Percentiles rank a stretch among this genome's conserved stretches.
Conservation (phyloP, 2,797 vertebrate genomes). For the Uromys caudimaculatus region DNA sequence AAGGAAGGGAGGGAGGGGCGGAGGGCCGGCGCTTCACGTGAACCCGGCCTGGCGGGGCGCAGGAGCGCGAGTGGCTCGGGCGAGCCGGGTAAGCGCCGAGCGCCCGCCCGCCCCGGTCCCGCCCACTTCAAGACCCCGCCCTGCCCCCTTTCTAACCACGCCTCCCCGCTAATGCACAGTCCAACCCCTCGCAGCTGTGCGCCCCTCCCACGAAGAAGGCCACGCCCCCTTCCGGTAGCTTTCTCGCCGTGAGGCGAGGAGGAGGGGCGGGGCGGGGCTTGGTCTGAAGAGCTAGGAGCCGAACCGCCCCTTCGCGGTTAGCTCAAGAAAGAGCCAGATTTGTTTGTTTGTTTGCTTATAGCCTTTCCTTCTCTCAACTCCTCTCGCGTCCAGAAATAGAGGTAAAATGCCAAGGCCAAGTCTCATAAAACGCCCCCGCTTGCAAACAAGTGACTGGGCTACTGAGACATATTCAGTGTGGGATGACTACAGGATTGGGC, state of each 20-base stretch:
- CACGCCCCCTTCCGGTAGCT: slow-evolving; percentile 64
- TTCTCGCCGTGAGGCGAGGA: not conserved
- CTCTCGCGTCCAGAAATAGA: not conserved
- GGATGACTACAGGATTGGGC: not conserved
- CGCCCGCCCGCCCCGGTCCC: not conserved
- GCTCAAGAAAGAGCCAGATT: not conserved
- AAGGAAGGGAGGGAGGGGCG: slow-evolving; percentile 69
- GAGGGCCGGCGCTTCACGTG: slow-evolving; percentile 74
- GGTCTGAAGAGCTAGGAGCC: not conserved
- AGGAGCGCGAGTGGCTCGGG: slow-evolving; percentile 45
- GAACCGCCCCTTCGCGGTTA: fast-evolving
- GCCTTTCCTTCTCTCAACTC: not conserved
- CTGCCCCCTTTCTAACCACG: not conserved
- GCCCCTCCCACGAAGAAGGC: slow-evolving; percentile 21
- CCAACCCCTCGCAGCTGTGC: not conserved
- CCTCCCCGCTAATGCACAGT: not conserved
- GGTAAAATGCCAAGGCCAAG: not conserved
- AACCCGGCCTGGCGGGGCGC: slow-evolving; percentile 65
- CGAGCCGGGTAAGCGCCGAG: not conserved
- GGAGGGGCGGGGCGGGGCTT: not conserved
- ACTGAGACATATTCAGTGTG: not conserved
- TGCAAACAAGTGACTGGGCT: slow-evolving; percentile 16
- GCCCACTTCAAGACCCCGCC: not conserved
- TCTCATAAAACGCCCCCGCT: not conserved
- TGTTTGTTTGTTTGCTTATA: not conserved